phyloP scores from a whole-genome alignment of 2,113 vertebrate genomes.

The Notothenia rossii region DNA sequence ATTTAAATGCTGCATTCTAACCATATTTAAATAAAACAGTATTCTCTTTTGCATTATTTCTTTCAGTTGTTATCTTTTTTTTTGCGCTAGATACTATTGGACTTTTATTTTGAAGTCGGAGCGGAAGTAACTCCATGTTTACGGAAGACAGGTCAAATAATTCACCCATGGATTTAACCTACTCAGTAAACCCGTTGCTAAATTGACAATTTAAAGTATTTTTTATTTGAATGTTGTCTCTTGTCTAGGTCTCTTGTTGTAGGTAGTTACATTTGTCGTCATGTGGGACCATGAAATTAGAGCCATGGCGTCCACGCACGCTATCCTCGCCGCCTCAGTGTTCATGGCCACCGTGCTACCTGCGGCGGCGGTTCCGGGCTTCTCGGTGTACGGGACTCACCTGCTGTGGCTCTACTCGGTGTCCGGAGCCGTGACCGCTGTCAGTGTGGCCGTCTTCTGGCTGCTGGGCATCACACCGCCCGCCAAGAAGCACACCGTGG shows the following conservation, averaged over 20 bases:
- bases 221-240: background rate
- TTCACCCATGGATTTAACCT: conserved; percentile 1
- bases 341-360: conserved; percentile 86
- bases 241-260: accelerated
- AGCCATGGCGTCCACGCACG: conserved; percentile 88
- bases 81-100: too few relatives aligned
- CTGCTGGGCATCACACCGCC: conserved; percentile 86
- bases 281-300: conserved; percentile 92
- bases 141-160: conserved; percentile 58
- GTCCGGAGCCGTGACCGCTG: conserved; percentile 82
- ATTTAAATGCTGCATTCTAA: too few relatives aligned
- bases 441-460: conserved; percentile 88
- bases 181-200: accelerated
- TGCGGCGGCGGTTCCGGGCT: conserved; percentile 84
- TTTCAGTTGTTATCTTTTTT: too few relatives aligned
- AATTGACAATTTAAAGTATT: conserved; percentile 2
- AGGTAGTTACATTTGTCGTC: background rate
- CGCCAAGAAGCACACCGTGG: conserved; percentile 88
- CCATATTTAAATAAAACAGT: background rate
- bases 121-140: conserved; percentile 68
- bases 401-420: conserved; percentile 90
- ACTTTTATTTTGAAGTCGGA: conserved; percentile 64
- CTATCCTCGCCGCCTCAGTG: conserved; percentile 84
- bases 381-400: conserved; percentile 90
- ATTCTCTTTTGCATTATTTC: background rate